phyloP scores from a whole-genome alignment of 1,140 invertebrate species.

The Oryzaephilus surinamensis region DNA sequence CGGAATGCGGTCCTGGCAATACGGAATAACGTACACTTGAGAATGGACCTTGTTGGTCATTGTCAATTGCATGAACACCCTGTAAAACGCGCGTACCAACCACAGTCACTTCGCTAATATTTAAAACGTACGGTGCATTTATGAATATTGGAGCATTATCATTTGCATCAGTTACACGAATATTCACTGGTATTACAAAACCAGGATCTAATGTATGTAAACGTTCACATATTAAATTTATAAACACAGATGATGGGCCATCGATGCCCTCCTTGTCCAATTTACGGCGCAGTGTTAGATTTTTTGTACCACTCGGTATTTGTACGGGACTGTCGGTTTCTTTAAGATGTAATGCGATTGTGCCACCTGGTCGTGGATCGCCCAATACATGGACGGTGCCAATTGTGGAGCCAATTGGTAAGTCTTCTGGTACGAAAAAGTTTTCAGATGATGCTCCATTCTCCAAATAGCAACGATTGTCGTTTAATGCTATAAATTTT shows the following conservation, averaged over 20 bases:
- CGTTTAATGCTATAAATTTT: conserved; percentile 38
- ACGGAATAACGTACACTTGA: conserved; percentile 81
- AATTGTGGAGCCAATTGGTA: conserved; percentile 64
- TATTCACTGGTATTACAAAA: conserved; percentile 80
- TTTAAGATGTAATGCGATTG: conserved; percentile 68
- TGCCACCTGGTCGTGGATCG: conserved; percentile 57
- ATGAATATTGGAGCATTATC: conserved; percentile 80
- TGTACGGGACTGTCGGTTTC: conserved; percentile 67
- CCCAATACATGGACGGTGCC: conserved; percentile 65
- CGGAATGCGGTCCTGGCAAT: conserved; percentile 63
- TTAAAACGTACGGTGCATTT: conserved; percentile 69
- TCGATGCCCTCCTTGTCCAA: conserved; percentile 76
- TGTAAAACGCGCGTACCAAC: conserved; percentile 67
- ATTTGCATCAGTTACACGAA: conserved; percentile 85
- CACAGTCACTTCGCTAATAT: conserved; percentile 78
- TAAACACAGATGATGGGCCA: conserved; percentile 72
- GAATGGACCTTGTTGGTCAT: conserved; percentile 80
- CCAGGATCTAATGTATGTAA: conserved; percentile 72
- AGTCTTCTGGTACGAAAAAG: conserved; percentile 80
- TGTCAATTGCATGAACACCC: conserved; percentile 67
- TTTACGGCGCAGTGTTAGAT: conserved; percentile 63
- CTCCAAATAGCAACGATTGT: conserved; percentile 79
- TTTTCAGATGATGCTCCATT: conserved; percentile 82
- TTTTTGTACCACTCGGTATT: conserved; percentile 65
- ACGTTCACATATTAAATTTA: conserved; percentile 74